Evolutionary conservation across 2,797 vertebrate species (phyloP).

Genomic region (Cossypha polioptera): DNA sequence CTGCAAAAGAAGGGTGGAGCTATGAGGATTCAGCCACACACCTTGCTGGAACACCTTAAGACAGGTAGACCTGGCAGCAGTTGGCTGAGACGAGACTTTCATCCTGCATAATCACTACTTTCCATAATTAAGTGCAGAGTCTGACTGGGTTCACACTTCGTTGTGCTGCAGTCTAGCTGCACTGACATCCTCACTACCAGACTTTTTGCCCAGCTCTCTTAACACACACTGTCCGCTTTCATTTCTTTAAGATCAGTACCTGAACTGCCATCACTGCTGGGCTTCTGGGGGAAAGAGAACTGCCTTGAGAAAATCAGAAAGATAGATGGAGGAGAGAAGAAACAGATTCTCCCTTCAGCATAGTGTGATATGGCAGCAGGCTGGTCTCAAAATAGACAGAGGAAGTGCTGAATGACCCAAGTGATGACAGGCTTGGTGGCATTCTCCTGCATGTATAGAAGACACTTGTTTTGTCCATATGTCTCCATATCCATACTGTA

Average conservation of each 20-base stretch:
- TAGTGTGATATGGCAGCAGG: conserved; percentile 11
- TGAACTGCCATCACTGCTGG: not conserved
- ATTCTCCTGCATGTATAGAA: not conserved
- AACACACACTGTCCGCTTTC: not conserved
- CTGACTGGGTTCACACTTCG: conserved; percentile 25
- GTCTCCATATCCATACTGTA: conserved; percentile 18
- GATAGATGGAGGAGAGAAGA: conserved; percentile 21
- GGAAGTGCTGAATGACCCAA: conserved; percentile 55
- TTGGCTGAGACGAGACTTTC: conserved; percentile 8
- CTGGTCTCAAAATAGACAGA: conserved; percentile 41
- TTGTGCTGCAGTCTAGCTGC: not conserved
- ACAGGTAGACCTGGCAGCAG: conserved; percentile 51
- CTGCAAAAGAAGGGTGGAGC: conserved; percentile 33
- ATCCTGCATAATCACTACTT: conserved; percentile 56
- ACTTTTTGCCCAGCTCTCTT: not conserved
- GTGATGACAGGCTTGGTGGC: conserved; percentile 48
- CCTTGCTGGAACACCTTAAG: conserved; percentile 56
- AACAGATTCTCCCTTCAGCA: conserved; percentile 28
- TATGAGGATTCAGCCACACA: conserved; percentile 28
- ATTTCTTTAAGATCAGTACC: not conserved
- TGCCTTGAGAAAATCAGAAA: not conserved
- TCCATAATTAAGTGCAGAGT: conserved; percentile 46
- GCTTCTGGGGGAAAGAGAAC: not conserved
- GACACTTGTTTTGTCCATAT: conserved; percentile 56
- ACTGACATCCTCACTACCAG: not conserved